Evolutionary conservation across 2,113 vertebrate genomes (phyloP), one percentile per base, ranked within the genome.

Genomic region (Albula goreensis): DNA sequence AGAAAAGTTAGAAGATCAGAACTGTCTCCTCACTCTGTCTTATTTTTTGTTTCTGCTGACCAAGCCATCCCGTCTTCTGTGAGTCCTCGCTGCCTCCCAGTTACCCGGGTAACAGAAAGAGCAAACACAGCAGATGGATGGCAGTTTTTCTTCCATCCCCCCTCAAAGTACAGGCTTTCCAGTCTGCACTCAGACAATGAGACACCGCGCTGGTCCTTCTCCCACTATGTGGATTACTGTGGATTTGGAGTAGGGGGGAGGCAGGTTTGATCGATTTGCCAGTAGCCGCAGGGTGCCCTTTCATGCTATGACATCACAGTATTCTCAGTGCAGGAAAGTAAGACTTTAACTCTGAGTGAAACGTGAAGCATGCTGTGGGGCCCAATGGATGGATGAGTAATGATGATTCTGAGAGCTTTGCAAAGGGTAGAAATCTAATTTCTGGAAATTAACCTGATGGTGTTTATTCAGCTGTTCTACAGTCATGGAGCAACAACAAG

Each of bases 401-500:
- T 74, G 70, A 2, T 31, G 9, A 31, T 74, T 74, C 70, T 74
- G 25, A 85, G 77, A 74, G 85, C 83, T 50, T 85, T 25, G 66
- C 83, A 7, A 70, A 83, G 48, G 57, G 51, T 49, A 83, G 48
- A 86, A 66, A 25, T 50, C 80, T 63, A 79, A 87, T 90, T 87
- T 87, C 85, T 86, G 85, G 56, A 86, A 84, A 84, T 87, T 80
- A 87, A 60, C 77, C 57, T 52, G 66, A 50, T 15, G 83, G 48
- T 89, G 86, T 90, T 87, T 83, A 87, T 88, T 87, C 86, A 90
- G 88, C 86, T 88, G 86, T 80, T 48, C 19, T 2, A n/a, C 8
- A 25, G 57, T 88, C 83, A 82, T 51, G 57, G 49, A 49, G 50
- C 77, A 49, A 81, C 74, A 74, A 70, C 22, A 5, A 56, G 53